A percentile compares a stretch with the other conserved stretches of the same genome.
Conservation (phyloP, 2,888 invertebrate species). For the Drosophila ezoana region DNA sequence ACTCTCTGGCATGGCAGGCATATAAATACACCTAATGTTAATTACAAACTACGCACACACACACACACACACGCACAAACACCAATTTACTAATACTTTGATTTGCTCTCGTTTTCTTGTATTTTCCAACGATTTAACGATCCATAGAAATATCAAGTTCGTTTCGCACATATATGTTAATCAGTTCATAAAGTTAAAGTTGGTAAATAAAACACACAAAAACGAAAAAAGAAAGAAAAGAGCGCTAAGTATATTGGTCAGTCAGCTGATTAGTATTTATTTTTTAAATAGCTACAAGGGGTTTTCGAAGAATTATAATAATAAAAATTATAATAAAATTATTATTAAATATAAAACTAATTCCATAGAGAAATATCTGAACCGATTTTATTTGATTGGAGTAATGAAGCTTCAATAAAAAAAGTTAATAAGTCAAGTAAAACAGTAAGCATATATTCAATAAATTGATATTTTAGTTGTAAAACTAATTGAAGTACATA, state of each 20-base stretch:
- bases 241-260: conserved; percentile 25
- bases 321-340: not conserved
- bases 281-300: conserved; percentile 6
- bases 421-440: no score
- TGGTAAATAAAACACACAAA: conserved; percentile 24
- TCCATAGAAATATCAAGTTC: conserved; percentile 74
- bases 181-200: conserved; percentile 70
- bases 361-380: no score
- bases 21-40: conserved; percentile 39
- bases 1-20: conserved; percentile 7
- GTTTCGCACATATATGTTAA: conserved; percentile 65
- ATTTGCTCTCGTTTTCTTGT: conserved; percentile 49
- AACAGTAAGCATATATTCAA: no score
- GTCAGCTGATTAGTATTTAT: conserved; percentile 40
- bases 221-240: not conserved
- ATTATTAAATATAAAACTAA: no score
- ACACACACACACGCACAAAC: not conserved
- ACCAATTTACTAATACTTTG: not conserved
- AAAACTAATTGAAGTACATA: no score
- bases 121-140: conserved; percentile 49
- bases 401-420: no score
- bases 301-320: conserved; percentile 1
- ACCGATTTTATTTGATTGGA: no score
- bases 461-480: no score
- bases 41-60: conserved; percentile 56